These are phyloP conservation scores for Jaculus jaculus DNA, from an alignment of 2,113 vertebrate species.

Conservation along the genomic window DNA sequence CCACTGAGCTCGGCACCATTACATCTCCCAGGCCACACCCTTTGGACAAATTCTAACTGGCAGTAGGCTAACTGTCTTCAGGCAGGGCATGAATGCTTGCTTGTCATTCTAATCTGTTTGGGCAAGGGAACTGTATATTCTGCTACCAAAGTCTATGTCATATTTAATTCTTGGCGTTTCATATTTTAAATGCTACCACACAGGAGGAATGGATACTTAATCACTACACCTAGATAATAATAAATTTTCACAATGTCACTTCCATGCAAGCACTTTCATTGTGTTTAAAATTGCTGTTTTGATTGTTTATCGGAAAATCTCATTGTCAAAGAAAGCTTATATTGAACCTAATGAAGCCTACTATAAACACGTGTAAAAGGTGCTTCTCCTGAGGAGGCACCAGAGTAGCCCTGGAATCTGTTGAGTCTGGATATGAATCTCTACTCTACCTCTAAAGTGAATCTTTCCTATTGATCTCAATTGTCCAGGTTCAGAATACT, in stretches of 20 bases:
- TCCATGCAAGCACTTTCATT: background rate
- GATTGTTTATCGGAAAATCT: slow-evolving; percentile 27
- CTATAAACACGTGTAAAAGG: background rate
- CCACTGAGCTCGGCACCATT: background rate
- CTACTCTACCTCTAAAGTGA: background rate
- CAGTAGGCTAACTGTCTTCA: background rate
- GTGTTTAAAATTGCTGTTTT: slow-evolving; percentile 10
- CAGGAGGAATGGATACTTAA: background rate
- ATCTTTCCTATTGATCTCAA: background rate
- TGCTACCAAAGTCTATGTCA: slow-evolving; percentile 11
- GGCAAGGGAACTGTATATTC: background rate
- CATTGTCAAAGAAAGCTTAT: background rate
- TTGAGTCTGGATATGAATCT: background rate
- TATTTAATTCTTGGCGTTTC: slow-evolving; percentile 45
- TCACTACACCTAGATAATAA: background rate
- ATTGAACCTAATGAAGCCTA: background rate
- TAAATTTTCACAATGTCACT: background rate
- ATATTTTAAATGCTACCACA: background rate
- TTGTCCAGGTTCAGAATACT: background rate
- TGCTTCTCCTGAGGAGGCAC: background rate
- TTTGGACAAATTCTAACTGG: background rate
- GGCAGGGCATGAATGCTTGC: background rate
- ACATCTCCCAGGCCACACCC: background rate
- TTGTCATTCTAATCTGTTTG: slow-evolving; percentile 25
- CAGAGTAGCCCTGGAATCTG: background rate